Base-by-base conservation (phyloP, 2,113 vertebrate genomes). In the Anarrhichthys ocellatus region DNA sequence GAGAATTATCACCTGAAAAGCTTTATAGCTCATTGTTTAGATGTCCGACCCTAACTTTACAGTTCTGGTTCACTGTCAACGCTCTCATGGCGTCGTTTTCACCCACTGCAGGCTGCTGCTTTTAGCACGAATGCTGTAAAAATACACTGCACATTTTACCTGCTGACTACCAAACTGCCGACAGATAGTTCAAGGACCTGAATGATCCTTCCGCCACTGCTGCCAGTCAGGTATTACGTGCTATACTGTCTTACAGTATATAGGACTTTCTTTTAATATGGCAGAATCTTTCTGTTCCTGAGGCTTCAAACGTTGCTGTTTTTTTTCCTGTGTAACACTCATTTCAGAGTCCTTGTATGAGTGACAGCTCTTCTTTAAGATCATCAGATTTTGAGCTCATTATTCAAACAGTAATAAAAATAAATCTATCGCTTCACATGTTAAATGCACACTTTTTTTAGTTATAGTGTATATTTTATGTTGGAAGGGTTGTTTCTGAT, bases 401-500 rank as follows among this genome's bases (percentile, higher is more conserved):
- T 73, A 18, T 44, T 11, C 20, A 6, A 32, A 76, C 14, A 46
- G 10, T 29, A 13, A 66, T 0, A 8, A 32, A 14, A 52, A 52
- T 18, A 74, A 52, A 62, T 66, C 8, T 44, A 18, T 58, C n/a
- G 40, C 1, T 27, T 62, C 42, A 29, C 6, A 32, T 66, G 6
- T 78, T 8, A 73, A 63, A 46, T 22, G 38, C 6, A 38, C 6
- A 24, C 38, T 22, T 42, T 40, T 5, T 44, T 9, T 70, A 73
- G 17, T 20, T 29, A 20, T 46, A 44, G 10, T 63, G 4, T 42
- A 15, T 44, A 40, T 76, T 27, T 29, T 22, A 29, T 46, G 20
- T 75, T 46, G 42, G 40, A 6, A 24, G 22, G 38, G 52, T 68
- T 36, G 46, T 44, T 84, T 36, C 59, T 69, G 75, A 66, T 86